Base-by-base conservation (phyloP, 2,888 invertebrate genomes). In the Acrocyrtus sp. region DNA sequence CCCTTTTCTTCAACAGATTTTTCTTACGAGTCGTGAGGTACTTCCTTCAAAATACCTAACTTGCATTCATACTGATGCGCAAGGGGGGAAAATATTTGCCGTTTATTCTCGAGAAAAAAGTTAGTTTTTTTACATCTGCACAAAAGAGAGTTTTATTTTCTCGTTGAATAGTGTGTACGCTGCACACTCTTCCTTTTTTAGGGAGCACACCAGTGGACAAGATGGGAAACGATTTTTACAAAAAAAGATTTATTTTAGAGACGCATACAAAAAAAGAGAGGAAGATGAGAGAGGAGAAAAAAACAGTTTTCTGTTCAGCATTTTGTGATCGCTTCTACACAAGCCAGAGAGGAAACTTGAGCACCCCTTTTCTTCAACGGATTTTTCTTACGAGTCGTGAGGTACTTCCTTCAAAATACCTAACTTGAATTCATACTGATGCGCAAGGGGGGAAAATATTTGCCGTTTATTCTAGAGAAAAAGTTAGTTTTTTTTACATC, bases 291-390 rank as follows among this genome's bases (percentile, higher is more conserved):
- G 15, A 39, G 39, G 39, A 39, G 15, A 39, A 34, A 12, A 34
- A 34, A 34, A 34, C 34, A 34, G 12, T n/a, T n/a, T n/a, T n/a
- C n/a, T n/a, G n/a, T n/a, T n/a, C n/a, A n/a, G n/a, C n/a, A n/a
- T n/a, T 51, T 34, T 39, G 21, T 50, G 51, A 48, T 58, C 50
- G 45, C 53, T 39, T n/a, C 27, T 50, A 51, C 57, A 56, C 56
- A 67, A 67, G 57, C 24, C 66, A 58, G n/a, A n/a, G n/a, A n/a
- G n/a, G n/a, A n/a, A n/a, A n/a, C n/a, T n/a, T n/a, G n/a, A 67
- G 50, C 66, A 41, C 57, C 51, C 50, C 39, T 67, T n/a, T n/a
- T n/a, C n/a, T 51, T 67, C 57, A 67, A 67, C 48, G 26, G 5
- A 19, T 50, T 24, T 50, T 26, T 58, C 24, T 43, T 5, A 21